phyloP scores from a whole-genome alignment of 2,113 vertebrate species.

The Isurus oxyrinchus region DNA sequence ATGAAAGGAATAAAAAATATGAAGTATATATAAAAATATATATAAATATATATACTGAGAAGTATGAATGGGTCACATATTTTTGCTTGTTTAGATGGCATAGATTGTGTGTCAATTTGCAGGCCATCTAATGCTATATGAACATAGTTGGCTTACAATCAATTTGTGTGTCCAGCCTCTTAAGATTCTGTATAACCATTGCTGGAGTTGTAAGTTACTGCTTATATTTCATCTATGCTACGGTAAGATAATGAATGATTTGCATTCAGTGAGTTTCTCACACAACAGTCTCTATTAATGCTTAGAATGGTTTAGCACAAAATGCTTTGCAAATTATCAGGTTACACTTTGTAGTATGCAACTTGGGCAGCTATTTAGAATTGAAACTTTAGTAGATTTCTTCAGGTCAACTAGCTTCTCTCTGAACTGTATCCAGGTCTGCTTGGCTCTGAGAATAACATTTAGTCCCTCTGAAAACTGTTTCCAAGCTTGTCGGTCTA shows the following conservation, averaged over 20 bases:
- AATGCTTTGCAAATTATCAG: background rate
- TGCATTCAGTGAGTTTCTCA: background rate
- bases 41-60: background rate
- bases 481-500: background rate
- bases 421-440: background rate
- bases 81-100: background rate
- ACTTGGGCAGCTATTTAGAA: background rate
- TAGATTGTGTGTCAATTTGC: background rate
- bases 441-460: too few species aligned
- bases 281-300: conserved; percentile 1
- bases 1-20: background rate
- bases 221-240: background rate
- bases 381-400: background rate
- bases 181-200: background rate
- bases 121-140: background rate
- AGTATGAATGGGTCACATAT: background rate
- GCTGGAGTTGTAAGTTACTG: background rate
- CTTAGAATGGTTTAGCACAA: background rate
- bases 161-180: background rate
- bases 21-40: background rate
- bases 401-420: background rate
- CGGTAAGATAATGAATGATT: background rate
- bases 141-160: background rate
- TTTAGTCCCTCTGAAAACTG: background rate
- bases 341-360: background rate